These are phyloP conservation scores for Sesia apiformis DNA, from an alignment of 2,888 invertebrate genomes.

Conservation along the genomic window DNA sequence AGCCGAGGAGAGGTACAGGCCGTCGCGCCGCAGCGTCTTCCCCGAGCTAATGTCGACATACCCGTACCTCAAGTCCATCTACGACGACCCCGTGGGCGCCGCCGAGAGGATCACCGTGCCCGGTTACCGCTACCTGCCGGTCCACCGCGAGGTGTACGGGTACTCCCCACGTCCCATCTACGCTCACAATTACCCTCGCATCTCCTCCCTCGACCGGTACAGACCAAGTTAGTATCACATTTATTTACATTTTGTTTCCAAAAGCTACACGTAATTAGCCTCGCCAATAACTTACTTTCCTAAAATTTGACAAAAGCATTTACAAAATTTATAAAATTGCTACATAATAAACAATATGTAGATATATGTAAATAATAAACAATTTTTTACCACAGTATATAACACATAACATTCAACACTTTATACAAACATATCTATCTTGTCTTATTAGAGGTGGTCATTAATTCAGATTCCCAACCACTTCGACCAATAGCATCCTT, in stretches of 20 bases:
- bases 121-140: slow-evolving; percentile 93
- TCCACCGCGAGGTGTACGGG: slow-evolving; percentile 92
- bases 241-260: slow-evolving; percentile 8
- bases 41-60: slow-evolving; percentile 83
- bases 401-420: too few species aligned
- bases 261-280: too few species aligned
- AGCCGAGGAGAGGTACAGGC: slow-evolving; percentile 87
- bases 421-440: too few species aligned
- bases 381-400: too few species aligned
- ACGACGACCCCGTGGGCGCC: slow-evolving; percentile 86
- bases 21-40: slow-evolving; percentile 82
- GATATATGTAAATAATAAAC: too few species aligned
- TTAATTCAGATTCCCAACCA: too few species aligned
- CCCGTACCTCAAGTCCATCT: slow-evolving; percentile 90
- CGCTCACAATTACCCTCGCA: slow-evolving; percentile 86
- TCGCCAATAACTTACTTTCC: too few species aligned
- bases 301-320: too few species aligned
- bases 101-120: slow-evolving; percentile 89
- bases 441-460: too few species aligned
- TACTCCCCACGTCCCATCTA: slow-evolving; percentile 92
- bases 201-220: slow-evolving; percentile 79
- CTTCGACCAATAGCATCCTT: too few species aligned
- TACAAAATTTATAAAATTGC: too few species aligned
- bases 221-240: slow-evolving; percentile 87
- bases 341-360: too few species aligned